Conservation (phyloP, 2,113 vertebrate species). For the Tyto alba region DNA sequence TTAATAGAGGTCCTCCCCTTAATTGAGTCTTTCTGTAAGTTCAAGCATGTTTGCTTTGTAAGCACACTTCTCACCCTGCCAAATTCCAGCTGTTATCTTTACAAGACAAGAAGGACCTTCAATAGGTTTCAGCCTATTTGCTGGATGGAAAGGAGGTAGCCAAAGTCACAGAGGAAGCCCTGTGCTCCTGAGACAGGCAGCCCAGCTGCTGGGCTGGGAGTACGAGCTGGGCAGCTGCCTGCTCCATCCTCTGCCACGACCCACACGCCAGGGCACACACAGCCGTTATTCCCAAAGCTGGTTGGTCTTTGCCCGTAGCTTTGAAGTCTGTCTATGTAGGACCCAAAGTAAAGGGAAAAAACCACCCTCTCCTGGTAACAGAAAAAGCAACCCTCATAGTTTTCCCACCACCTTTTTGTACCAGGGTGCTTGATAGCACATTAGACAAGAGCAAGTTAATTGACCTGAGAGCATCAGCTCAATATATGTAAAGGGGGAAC, state of each 20-base stretch:
- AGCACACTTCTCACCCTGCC: not conserved
- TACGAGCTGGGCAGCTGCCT: not conserved
- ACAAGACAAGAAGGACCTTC: not conserved
- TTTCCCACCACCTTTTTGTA: not conserved
- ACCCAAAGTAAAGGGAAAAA: accelerated
- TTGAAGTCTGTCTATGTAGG: not conserved
- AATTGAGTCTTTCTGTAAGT: not conserved
- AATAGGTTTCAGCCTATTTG: not conserved
- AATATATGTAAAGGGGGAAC: not conserved
- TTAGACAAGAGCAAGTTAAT: not conserved
- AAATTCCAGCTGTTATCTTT: not conserved
- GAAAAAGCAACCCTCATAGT: not conserved
- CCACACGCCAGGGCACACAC: not conserved
- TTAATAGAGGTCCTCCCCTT: not conserved
- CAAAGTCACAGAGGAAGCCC: not conserved
- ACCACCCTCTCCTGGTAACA: not conserved
- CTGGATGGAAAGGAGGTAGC: not conserved
- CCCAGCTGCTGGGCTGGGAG: not conserved
- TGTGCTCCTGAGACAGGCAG: not conserved
- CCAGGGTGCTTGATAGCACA: not conserved
- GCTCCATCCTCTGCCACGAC: not conserved
- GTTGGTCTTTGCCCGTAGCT: not conserved
- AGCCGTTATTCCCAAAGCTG: not conserved
- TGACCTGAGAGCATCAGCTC: not conserved
- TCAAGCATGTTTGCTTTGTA: not conserved